phyloP scores from a whole-genome alignment of 2,113 vertebrate genomes.

The Muntiacus reevesi region DNA sequence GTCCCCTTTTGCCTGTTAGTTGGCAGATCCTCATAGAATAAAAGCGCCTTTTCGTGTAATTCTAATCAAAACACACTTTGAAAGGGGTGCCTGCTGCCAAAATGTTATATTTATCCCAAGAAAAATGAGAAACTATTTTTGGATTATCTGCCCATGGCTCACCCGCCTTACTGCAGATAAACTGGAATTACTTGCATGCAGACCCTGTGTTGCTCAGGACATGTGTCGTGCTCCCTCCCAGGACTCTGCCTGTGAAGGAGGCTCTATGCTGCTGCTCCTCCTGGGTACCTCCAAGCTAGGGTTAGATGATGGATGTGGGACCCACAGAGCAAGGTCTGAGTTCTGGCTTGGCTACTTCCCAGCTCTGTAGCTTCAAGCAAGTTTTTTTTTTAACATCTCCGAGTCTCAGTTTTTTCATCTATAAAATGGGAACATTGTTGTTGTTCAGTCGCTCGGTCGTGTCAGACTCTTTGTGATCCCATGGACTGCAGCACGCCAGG shows the following conservation, averaged over 20 bases:
- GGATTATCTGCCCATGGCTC: constrained; percentile 52
- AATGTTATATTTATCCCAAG: constrained; percentile 70
- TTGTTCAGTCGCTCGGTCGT: background rate
- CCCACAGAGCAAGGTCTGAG: background rate
- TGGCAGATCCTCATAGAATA: constrained; percentile 59
- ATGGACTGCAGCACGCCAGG: background rate
- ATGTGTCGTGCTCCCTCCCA: background rate
- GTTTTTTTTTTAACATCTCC: background rate
- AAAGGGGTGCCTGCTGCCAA: constrained; percentile 51
- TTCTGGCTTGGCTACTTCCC: background rate
- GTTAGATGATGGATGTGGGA: background rate
- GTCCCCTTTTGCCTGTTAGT: constrained; percentile 3
- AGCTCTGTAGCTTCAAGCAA: background rate
- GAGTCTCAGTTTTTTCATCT: background rate
- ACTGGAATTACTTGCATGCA: background rate
- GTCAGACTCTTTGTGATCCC: background rate
- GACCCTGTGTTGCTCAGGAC: background rate
- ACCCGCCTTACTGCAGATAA: constrained; percentile 38
- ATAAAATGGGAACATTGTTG: background rate
- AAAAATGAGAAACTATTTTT: constrained; percentile 71
- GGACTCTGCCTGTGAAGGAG: background rate
- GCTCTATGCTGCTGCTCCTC: background rate
- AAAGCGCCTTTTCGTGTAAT: constrained; percentile 55
- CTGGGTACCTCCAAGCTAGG: background rate
- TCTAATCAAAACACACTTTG: constrained; percentile 66